phyloP scores from a whole-genome alignment of 2,113 vertebrate species.

The Otocyon megalotis region DNA sequence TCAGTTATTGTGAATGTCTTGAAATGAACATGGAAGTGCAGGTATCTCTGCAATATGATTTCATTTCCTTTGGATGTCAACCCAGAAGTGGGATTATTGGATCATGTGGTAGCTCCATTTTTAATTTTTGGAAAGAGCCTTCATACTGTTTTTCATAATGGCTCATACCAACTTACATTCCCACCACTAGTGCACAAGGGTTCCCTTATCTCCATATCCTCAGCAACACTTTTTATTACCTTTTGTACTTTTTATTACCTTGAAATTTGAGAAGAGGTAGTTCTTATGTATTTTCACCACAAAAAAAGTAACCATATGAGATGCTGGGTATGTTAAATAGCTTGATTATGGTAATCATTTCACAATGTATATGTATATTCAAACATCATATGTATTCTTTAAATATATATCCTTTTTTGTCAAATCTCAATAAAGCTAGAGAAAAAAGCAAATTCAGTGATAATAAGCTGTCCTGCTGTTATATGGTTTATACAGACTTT shows the following conservation, averaged over 20 bases:
- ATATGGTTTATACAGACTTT: conserved; percentile 92
- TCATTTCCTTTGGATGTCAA: background rate
- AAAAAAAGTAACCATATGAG: background rate
- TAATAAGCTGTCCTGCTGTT: conserved; percentile 93
- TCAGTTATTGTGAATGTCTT: background rate
- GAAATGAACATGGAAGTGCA: background rate
- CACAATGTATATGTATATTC: background rate
- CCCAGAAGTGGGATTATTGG: background rate
- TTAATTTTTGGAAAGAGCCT: background rate
- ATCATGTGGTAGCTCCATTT: background rate
- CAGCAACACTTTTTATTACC: background rate
- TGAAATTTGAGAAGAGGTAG: background rate
- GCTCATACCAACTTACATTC: too few relatives aligned
- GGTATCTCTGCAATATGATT: background rate
- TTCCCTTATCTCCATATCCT: background rate
- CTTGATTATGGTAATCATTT: background rate
- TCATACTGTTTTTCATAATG: background rate
- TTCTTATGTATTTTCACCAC: background rate
- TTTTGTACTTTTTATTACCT: background rate
- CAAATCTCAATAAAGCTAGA: background rate
- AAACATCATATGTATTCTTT: background rate
- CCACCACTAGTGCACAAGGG: too few relatives aligned
- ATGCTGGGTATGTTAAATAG: background rate
- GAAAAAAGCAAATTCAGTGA: conserved; percentile 88
- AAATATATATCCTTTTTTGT: background rate